Conservation (phyloP, 2,113 vertebrate species). For the Hippocampus barbouri region DNA sequence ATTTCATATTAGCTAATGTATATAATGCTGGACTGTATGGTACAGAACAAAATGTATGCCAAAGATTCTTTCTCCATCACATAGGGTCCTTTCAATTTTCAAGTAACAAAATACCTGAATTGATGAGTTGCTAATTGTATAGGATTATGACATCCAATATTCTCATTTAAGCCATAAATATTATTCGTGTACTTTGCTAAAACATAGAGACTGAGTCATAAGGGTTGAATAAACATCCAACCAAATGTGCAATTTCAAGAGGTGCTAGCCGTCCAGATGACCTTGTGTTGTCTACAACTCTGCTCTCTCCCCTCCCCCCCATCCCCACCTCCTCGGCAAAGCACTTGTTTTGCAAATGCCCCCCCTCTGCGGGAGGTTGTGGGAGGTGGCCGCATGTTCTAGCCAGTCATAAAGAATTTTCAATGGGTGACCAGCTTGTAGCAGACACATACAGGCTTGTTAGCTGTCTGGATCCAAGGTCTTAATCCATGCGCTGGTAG, state of each 20-base stretch:
- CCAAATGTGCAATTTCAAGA: too few relatives aligned
- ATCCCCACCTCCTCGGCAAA: constrained; percentile 28
- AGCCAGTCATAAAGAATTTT: constrained; percentile 66
- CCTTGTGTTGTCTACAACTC: background rate
- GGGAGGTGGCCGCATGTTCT: constrained; percentile 27
- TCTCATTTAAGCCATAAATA: too few relatives aligned
- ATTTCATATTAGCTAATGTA: constrained; percentile 8
- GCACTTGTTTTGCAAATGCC: constrained; percentile 67
- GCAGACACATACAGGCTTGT: constrained; percentile 61
- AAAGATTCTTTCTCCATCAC: background rate
- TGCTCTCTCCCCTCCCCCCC: constrained; percentile 12
- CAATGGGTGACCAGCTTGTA: constrained; percentile 71
- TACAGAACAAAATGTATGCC: too few relatives aligned
- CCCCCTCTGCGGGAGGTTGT: constrained; percentile 31
- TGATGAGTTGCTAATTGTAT: too few relatives aligned
- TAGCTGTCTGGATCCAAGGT: constrained; percentile 52
- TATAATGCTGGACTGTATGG: constrained; percentile 5
- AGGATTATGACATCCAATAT: too few relatives aligned
- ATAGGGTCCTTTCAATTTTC: too few relatives aligned
- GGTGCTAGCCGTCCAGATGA: background rate
- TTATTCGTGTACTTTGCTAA: too few relatives aligned
- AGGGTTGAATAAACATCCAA: too few relatives aligned
- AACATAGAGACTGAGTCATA: background rate
- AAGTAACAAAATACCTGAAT: too few relatives aligned
- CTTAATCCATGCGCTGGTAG: constrained; percentile 50